Base-by-base conservation (phyloP, 1,140 invertebrate species). In the Eufriesea mexicana region DNA sequence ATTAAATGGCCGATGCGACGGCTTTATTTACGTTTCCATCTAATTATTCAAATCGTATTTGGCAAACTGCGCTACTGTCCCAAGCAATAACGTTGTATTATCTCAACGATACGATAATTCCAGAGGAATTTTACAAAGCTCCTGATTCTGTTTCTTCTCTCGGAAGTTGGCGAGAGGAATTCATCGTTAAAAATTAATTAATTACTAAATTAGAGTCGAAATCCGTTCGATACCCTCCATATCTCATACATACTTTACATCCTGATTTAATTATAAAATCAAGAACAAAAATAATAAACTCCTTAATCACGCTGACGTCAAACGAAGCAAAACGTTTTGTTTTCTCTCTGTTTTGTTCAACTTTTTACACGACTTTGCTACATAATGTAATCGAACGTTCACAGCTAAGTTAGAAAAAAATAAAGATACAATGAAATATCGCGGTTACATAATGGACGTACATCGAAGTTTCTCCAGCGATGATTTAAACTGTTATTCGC, bases 1-100 rank as follows among this genome's bases (percentile, higher is more conserved):
- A 16, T 35, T 35, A 35, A 35, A 35, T 9, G 12, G 20, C 1
- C 18, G 47, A 20, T 1, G 23, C 18, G 20, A 20, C 47, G 55
- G 59, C 54, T 76, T 54, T 67, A 67, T 75, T 81, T 75, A 66
- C 25, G 18, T 49, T 75, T 42, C 35, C 61, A 45, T 75, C 49
- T 57, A 55, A 75, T 75, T 81, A 81, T 81, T 81, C 72, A 75
- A 75, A 81, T 81, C 14, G 4, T 47, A 42, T 75, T 81, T 64
- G 71, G 20, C 51, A 66, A 67, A 66, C 25, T 51, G 59, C 5
- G 14, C 12, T 7, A 9, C 16, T 12, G 35, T 42, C 64, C 25
- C 14, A 14, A 23, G 2, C 45, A 45, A n/a, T 35, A 51, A 49
- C n/a, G 59, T 45, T 62, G 20, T 9, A 25, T 62, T 76, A 76